Conservation (phyloP, 2,888 invertebrate genomes). For the Neria commutata region DNA sequence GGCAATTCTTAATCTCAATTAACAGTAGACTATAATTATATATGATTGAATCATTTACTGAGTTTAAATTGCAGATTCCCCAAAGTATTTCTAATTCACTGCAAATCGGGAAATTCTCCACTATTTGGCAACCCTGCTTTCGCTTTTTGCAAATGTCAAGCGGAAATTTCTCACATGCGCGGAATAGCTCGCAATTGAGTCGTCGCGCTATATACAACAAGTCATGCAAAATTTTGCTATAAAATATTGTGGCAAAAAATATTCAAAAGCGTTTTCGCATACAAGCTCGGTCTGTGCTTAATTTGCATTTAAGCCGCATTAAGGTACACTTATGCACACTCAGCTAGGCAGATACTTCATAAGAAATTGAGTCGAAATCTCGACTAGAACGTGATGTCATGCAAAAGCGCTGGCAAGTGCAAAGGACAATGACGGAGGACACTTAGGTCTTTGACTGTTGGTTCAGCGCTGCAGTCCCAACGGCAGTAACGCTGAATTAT, state of each 20-base stretch:
- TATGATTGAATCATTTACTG: no score
- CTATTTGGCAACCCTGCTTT: no score
- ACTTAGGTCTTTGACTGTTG: not conserved
- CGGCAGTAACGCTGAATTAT: conserved; percentile 11
- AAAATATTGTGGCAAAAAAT: not conserved
- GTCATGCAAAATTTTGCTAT: not conserved
- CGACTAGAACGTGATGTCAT: conserved; percentile 46
- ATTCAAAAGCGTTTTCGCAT: not conserved
- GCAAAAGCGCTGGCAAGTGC: conserved; percentile 37
- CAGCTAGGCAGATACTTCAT: no score
- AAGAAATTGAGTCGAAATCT: not conserved
- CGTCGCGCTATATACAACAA: not conserved
- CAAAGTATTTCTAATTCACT: no score
- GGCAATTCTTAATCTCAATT: no score
- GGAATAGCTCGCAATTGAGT: no score
- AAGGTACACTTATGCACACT: conserved; percentile 12
- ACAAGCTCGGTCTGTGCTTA: conserved; percentile 35
- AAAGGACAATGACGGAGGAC: conserved; percentile 11
- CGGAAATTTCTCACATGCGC: no score
- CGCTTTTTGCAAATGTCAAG: no score
- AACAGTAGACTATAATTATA: no score
- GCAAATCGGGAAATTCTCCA: no score
- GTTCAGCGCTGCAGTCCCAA: not conserved
- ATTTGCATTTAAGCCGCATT: conserved; percentile 48
- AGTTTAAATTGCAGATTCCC: no score